These are phyloP conservation scores for Elysia chlorotica DNA, from an alignment of 1,140 invertebrate species.

Conservation along the genomic window DNA sequence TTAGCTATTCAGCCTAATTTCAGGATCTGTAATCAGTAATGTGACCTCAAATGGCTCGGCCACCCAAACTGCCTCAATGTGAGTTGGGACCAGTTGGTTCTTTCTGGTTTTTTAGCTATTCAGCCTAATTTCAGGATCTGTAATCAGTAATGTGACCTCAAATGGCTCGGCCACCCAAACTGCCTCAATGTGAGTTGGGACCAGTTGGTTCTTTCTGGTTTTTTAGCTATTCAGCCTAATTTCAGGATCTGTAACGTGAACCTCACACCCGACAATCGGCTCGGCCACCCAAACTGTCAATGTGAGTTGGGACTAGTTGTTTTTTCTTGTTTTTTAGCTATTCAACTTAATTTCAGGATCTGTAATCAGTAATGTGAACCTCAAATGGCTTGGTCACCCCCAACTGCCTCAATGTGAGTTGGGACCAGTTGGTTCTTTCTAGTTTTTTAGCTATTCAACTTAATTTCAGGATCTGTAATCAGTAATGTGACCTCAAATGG, in stretches of 20 bases:
- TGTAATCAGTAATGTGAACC: too few relatives aligned
- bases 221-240: not conserved
- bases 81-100: conserved; percentile 24
- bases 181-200: conserved; percentile 65
- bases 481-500: too few relatives aligned
- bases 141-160: too few relatives aligned
- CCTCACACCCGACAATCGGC: conserved; percentile 7
- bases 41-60: too few relatives aligned
- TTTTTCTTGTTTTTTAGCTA: not conserved
- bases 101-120: not conserved
- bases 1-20: not conserved
- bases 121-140: too few relatives aligned
- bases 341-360: too few relatives aligned
- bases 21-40: too few relatives aligned
- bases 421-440: not conserved
- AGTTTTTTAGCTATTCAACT: not conserved
- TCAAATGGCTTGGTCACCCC: conserved; percentile 69
- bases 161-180: conserved; percentile 67
- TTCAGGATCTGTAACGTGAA: conserved; percentile 72
- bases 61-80: conserved; percentile 70
- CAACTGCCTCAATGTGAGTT: conserved; percentile 66
- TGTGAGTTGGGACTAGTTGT: conserved; percentile 39
- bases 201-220: not conserved
- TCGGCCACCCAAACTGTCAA: conserved; percentile 69
- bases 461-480: too few relatives aligned